Base-by-base conservation (phyloP, 2,797 vertebrate species). In the Antrozous pallidus region DNA sequence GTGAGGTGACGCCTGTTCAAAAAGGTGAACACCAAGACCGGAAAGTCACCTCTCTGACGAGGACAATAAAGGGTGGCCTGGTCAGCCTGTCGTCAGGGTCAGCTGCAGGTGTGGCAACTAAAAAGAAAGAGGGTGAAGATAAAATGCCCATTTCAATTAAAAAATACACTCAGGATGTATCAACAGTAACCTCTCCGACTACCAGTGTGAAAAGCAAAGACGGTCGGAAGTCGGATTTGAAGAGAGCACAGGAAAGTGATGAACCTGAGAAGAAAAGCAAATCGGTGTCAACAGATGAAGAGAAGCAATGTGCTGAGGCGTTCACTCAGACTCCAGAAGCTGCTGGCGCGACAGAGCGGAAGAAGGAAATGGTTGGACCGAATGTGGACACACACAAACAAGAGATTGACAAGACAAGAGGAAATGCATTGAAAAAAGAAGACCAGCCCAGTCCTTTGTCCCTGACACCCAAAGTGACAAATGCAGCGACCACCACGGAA, bases 101-200 rank as follows among this genome's bases (percentile, higher is more conserved):
- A 83, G 47, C 78, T 58, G 9, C 31, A 51, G 49, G 1, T 36
- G 28, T 47, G 16, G 51, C 47, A 49, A 78, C 86, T n/a, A 79
- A 79, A 90, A 95, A 90, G 38, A 87, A 61, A 74, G 40, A 75
- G 13, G 33, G 85, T 14, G 40, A 91, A 95, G 85, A 85, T 26
- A 80, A 87, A 93, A 26, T 20, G 9, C 26, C 26, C 84, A 83
- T 38, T n/a, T 17, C 47, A 26, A 65, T 13, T 61, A n/a, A 81
- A 83, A 80, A 83, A 26, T 31, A 28, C 51, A 47, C 45, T 28
- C 33, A 51, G n/a, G 31, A 26, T 70, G 2, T 49, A 61, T 56
- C 94, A 47, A 63, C 80, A 86, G 22, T 58, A 51, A 47, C 45
- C 58, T 94, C 26, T 78, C 33, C 65, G 36, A 20, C 56, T 26